phyloP scores from a whole-genome alignment of 2,888 invertebrate genomes.

The Lomographa bimaculata region DNA sequence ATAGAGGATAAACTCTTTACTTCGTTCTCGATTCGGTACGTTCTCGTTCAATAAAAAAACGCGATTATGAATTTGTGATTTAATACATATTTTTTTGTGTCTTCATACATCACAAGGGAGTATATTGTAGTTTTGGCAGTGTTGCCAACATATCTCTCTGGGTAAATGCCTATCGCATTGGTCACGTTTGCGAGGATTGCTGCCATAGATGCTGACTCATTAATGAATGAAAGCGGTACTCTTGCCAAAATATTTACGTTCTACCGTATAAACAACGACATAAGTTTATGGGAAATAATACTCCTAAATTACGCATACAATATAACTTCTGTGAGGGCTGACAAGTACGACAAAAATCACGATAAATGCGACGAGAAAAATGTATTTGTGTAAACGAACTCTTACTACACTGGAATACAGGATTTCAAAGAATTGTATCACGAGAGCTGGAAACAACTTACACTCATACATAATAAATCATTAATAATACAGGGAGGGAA shows the following conservation, averaged over 20 bases:
- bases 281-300: constrained; percentile 22
- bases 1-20: no score
- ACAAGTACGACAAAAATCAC: constrained; percentile 4
- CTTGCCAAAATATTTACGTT: constrained; percentile 46
- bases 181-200: constrained; percentile 34
- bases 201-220: constrained; percentile 41
- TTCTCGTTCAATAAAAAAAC: no score
- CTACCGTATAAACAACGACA: constrained; percentile 28
- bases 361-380: no score
- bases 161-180: constrained; percentile 38
- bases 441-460: no score
- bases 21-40: no score
- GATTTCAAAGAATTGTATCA: no score
- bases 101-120: constrained; percentile 17
- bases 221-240: constrained; percentile 40
- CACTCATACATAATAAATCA: no score
- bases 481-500: no score
- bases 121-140: constrained; percentile 40
- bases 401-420: no score
- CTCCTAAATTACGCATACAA: constrained; percentile 22
- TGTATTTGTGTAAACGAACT: no score
- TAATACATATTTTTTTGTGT: constrained; percentile 4
- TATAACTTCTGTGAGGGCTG: constrained; percentile 11
- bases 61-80: no score
- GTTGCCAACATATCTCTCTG: constrained; percentile 41